Evolutionary conservation across 2,888 invertebrate genomes (phyloP).

Genomic region (Beris chalybata): DNA sequence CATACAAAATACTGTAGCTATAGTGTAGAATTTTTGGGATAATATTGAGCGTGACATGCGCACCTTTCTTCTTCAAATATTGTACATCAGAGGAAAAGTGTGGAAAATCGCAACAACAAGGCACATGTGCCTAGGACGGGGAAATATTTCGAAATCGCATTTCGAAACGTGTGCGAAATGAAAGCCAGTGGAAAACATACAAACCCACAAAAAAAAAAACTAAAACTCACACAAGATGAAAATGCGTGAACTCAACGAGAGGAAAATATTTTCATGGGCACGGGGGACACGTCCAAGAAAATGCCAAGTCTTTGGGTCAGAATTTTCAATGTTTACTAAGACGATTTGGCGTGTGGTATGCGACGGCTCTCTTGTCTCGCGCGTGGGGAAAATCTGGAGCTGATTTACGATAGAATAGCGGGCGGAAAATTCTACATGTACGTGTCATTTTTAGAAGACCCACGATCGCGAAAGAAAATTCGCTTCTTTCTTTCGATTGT

Average conservation of each 20-base stretch:
- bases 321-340: slow-evolving; percentile 5
- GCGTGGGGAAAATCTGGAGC: neutral
- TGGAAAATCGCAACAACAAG: slow-evolving; percentile 17
- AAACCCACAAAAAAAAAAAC: no score
- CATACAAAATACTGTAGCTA: neutral
- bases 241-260: slow-evolving; percentile 7
- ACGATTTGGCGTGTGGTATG: slow-evolving; percentile 8
- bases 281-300: slow-evolving; percentile 16
- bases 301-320: slow-evolving; percentile 5
- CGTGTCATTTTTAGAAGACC: no score
- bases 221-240: neutral
- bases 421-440: no score
- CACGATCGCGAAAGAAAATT: no score
- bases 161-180: no score
- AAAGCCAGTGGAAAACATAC: no score
- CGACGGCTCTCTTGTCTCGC: neutral
- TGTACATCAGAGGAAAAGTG: neutral
- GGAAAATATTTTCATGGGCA: slow-evolving; percentile 19
- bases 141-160: no score
- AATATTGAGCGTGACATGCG: slow-evolving; percentile 11
- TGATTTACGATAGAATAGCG: no score
- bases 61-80: neutral
- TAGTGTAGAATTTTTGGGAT: neutral
- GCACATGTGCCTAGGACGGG: neutral
- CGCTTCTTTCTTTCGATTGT: no score